These are phyloP conservation scores for Selene dorsalis DNA, from an alignment of 2,797 vertebrate genomes.

Conservation along the genomic window DNA sequence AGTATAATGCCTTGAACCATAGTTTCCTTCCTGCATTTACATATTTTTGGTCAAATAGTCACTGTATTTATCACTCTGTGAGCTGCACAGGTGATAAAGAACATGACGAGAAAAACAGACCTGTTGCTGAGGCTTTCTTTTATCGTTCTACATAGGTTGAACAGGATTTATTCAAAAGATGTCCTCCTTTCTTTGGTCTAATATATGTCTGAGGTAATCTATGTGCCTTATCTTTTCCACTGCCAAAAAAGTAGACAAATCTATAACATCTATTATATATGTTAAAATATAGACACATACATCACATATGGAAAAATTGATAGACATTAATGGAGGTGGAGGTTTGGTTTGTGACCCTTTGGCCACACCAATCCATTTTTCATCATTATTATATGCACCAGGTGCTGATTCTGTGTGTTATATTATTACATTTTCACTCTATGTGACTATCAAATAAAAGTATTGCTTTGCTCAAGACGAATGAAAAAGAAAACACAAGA, in stretches of 20 bases:
- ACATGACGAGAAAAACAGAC: neutral
- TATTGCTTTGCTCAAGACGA: constrained; percentile 44
- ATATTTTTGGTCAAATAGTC: constrained; percentile 6
- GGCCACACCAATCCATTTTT: neutral
- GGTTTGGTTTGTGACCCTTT: neutral
- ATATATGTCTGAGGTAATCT: neutral
- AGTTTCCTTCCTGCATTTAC: constrained; percentile 8
- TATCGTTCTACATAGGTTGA: neutral
- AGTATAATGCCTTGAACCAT: constrained; percentile 11
- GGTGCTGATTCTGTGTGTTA: neutral
- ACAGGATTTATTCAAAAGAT: constrained; percentile 6
- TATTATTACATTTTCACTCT: neutral
- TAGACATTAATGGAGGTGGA: neutral
- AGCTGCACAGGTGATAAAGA: neutral
- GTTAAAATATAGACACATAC: neutral
- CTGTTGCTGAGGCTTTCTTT: neutral
- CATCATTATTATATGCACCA: neutral
- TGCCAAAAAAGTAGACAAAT: neutral
- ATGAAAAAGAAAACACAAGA: constrained; percentile 45
- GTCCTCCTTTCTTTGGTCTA: neutral
- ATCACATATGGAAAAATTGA: neutral
- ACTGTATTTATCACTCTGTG: neutral
- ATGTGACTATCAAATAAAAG: constrained; percentile 27
- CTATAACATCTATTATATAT: too few relatives aligned
- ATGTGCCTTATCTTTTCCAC: neutral